These are phyloP conservation scores for Pseudomyrmex flavicornis DNA, from an alignment of 1,140 invertebrate species.

Conservation along the genomic window DNA sequence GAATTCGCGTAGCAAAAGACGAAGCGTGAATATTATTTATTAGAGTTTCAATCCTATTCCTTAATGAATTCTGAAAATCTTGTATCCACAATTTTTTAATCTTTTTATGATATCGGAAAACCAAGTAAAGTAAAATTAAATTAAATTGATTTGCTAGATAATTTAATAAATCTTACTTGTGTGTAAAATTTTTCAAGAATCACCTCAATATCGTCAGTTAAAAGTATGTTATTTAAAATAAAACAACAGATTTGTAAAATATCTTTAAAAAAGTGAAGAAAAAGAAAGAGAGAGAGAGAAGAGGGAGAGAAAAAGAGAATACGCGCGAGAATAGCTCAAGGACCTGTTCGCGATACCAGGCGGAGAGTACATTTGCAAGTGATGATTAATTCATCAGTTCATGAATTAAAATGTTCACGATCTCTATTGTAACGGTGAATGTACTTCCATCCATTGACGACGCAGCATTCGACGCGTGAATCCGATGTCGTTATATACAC, in stretches of 20 bases:
- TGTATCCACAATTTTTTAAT: background rate
- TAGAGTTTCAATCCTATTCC: background rate
- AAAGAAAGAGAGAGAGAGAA: slow-evolving; percentile 12
- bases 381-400: slow-evolving; percentile 75
- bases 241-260: background rate
- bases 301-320: background rate
- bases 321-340: slow-evolving; percentile 67
- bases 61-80: background rate
- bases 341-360: slow-evolving; percentile 68
- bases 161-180: slow-evolving; percentile 4
- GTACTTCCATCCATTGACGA: slow-evolving; percentile 58
- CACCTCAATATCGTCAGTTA: background rate
- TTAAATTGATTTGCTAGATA: background rate
- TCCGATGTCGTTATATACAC: slow-evolving; percentile 49
- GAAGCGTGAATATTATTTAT: background rate
- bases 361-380: slow-evolving; percentile 67
- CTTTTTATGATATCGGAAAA: background rate
- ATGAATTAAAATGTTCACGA: slow-evolving; percentile 76
- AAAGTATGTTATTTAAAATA: background rate
- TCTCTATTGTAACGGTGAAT: slow-evolving; percentile 75
- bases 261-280: background rate
- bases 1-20: background rate
- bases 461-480: slow-evolving; percentile 51
- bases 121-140: background rate
- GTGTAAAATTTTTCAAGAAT: background rate